Conservation (phyloP, 2,113 vertebrate genomes). For the Gasterosteus aculeatus region DNA sequence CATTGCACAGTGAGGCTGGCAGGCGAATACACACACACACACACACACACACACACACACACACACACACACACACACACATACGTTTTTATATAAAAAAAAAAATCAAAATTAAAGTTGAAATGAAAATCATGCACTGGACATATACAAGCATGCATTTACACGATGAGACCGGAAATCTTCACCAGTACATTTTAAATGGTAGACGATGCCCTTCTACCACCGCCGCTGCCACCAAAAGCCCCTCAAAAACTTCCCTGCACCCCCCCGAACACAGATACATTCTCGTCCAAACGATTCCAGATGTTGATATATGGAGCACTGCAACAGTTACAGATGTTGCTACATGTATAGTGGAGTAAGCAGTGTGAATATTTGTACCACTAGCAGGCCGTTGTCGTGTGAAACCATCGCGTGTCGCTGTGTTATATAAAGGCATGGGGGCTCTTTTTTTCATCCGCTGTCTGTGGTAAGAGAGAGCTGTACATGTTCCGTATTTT, state of each 20-base stretch:
- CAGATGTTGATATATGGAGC: conserved; percentile 46
- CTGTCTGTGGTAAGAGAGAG: conserved; percentile 43
- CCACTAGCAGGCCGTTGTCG: conserved; percentile 45
- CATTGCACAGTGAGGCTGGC: conserved; percentile 18
- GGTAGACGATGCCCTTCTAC: conserved; percentile 51
- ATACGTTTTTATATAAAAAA: conserved; percentile 31
- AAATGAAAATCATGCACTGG: conserved; percentile 77
- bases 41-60: conserved; percentile 10
- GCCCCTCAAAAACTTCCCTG: conserved; percentile 1
- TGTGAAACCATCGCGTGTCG: conserved; percentile 40
- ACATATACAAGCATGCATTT: conserved; percentile 83
- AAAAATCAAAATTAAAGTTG: conserved; percentile 51
- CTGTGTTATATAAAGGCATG: conserved; percentile 64
- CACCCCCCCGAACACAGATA: conserved; percentile 57
- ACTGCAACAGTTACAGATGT: conserved; percentile 64
- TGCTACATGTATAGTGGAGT: conserved; percentile 78
- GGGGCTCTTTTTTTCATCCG: conserved; percentile 51
- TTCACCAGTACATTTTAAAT: conserved; percentile 63
- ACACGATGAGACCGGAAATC: conserved; percentile 77
- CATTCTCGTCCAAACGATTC: conserved; percentile 72
- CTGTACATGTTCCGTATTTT: conserved; percentile 61
- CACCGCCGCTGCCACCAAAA: background rate
- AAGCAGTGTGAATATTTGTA: conserved; percentile 68
- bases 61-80: conserved; percentile 13
- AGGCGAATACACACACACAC: background rate